Base-by-base conservation (phyloP, 1,140 invertebrate species). In the Heliconius hermathena region DNA sequence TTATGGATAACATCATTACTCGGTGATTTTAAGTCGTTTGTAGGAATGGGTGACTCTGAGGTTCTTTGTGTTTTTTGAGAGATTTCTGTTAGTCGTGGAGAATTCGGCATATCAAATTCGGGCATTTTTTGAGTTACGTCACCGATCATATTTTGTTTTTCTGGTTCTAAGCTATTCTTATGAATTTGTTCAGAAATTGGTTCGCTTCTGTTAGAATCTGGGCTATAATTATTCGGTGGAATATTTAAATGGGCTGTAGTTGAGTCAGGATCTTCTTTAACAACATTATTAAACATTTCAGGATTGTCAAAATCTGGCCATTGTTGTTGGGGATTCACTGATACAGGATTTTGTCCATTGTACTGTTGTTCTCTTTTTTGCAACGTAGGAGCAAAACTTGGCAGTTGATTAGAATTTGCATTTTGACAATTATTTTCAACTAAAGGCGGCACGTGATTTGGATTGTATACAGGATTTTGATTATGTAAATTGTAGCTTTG, bases 221-320 rank as follows among this genome's bases (percentile, higher is more conserved):
- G 94, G 86, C 94, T 95, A 71, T 92, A 95, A 84, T 95, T 94
- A 84, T 91, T 94, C 20, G 94, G 87, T 18, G 91, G 84, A 73
- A 91, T 83, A 86, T 94, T 95, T 76, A 95, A 90, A 91, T 95
- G 91, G 73, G 95, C 89, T 71, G 95, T 97, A 6, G 96, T 97
- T n/a, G 96, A 96, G 81, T 97, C 96, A 0, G 96, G 96, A 83
- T 96, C 96, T 29, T 96, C 96, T 85, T 96, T 96, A 0, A 95
- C 92, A 20, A 93, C 91, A 84, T 93, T 94, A 81, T 89, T 94
- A 79, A 95, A 95, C 49, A 94, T 90, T 86, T 95, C 94, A 71
- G 88, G 60, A 73, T 90, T 91, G 33, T 85, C 84, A 80, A 95
- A 95, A 73, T 96, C 96, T 6, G 93, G 87, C 96, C 96, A 96